These are phyloP conservation scores for Trididemnum clinides DNA, from an alignment of 23 tunicate genomes.

Conservation along the genomic window DNA sequence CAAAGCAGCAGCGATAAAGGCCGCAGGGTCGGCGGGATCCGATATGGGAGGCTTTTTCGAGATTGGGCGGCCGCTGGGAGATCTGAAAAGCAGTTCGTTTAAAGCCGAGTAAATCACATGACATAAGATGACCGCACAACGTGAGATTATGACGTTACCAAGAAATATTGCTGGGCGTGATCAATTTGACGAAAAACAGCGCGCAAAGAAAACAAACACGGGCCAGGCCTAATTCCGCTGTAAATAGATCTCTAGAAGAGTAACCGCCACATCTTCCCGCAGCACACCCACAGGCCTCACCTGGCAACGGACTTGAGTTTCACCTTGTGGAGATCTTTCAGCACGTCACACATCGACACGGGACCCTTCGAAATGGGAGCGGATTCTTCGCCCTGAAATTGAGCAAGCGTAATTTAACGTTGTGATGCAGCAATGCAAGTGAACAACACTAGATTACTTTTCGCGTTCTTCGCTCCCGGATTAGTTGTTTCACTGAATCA, in stretches of 20 bases:
- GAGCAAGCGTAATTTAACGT: background rate
- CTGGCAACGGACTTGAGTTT: slow-evolving; percentile 89
- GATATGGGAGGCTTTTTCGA: slow-evolving; percentile 45
- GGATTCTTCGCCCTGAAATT: background rate
- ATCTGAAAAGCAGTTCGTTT: too few species aligned
- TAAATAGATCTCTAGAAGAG: too few species aligned
- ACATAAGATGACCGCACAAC: too few species aligned
- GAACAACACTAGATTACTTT: slow-evolving; percentile 22
- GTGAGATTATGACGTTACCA: too few species aligned
- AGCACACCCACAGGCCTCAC: too few species aligned
- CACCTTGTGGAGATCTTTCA: slow-evolving; percentile 94
- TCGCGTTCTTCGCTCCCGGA: slow-evolving; percentile 50
- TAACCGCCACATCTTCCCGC: too few species aligned
- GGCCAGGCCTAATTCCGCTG: too few species aligned
- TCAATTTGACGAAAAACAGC: too few species aligned
- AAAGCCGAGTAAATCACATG: too few species aligned
- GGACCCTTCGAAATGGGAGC: background rate
- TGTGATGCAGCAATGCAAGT: background rate
- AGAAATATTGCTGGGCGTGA: too few species aligned
- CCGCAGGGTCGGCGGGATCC: slow-evolving; percentile 77
- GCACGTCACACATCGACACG: slow-evolving; percentile 77
- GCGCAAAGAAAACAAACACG: too few species aligned
- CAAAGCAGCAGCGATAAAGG: slow-evolving; percentile 84
- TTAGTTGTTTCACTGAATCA: slow-evolving; percentile 44
- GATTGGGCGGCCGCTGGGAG: slow-evolving; percentile 90